phyloP scores from a whole-genome alignment of 2,797 vertebrate genomes.

The Peromyscus melanophrys region DNA sequence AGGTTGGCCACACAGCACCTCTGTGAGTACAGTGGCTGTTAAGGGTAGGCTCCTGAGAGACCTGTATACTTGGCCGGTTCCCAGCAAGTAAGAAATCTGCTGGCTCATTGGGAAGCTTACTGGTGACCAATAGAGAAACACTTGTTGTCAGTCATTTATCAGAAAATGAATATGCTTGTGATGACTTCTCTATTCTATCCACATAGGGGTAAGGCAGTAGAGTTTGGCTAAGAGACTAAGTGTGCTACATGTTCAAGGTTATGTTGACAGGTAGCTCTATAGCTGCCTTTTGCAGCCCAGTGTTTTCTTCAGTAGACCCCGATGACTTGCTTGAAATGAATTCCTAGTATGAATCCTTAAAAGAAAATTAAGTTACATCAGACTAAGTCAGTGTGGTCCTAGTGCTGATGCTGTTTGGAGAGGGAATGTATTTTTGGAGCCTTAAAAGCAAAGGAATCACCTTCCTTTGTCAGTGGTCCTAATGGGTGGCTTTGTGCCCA shows the following conservation, averaged over 20 bases:
- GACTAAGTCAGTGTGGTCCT: not conserved
- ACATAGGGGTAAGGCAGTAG: not conserved
- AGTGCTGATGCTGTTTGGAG: slow-evolving; percentile 14
- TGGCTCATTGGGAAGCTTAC: not conserved
- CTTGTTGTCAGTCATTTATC: slow-evolving; percentile 33
- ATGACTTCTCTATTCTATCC: slow-evolving; percentile 18
- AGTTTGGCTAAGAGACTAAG: slow-evolving; percentile 15
- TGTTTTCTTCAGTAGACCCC: not conserved
- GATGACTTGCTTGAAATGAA: not conserved
- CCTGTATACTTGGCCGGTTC: not conserved
- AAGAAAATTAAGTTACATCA: slow-evolving; percentile 15
- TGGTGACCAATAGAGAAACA: not conserved
- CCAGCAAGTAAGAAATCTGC: not conserved
- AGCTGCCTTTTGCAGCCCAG: not conserved
- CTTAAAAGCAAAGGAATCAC: slow-evolving; percentile 3
- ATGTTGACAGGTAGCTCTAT: not conserved
- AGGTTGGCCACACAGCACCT: not conserved
- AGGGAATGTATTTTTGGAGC: not conserved
- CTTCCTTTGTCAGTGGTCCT: slow-evolving; percentile 12
- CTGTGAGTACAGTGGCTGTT: not conserved
- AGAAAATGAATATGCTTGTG: slow-evolving; percentile 33
- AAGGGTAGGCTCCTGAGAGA: not conserved
- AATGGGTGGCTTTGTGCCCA: not conserved
- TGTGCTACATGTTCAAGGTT: not conserved
- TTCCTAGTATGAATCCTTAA: slow-evolving; percentile 21